These are phyloP conservation scores for Mythimna pallens DNA, from an alignment of 2,888 invertebrate genomes.

Conservation along the genomic window DNA sequence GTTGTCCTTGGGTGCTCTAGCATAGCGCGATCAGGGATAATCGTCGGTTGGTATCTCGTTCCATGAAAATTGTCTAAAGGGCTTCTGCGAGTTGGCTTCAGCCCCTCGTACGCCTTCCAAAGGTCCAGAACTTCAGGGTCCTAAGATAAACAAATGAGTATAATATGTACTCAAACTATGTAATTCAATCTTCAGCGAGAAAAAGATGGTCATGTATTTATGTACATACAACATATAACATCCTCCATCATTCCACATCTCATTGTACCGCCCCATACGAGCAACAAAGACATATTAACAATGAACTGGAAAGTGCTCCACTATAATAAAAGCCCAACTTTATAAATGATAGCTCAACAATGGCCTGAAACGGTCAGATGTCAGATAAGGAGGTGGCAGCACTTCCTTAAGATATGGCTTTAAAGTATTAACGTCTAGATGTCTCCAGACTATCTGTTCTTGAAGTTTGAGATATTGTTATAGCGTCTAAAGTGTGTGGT, in stretches of 20 bases:
- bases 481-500: conserved; percentile 1
- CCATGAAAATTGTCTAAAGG: no score
- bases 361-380: conserved; percentile 59
- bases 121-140: no score
- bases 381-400: conserved; percentile 59
- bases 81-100: no score
- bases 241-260: background rate
- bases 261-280: conserved; percentile 25
- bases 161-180: no score
- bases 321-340: conserved; percentile 62
- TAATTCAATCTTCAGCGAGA: no score
- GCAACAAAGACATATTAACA: conserved; percentile 52
- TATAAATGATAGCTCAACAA: conserved; percentile 68
- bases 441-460: background rate
- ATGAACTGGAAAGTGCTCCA: conserved; percentile 61
- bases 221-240: background rate
- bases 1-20: no score
- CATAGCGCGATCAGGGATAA: no score
- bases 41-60: no score
- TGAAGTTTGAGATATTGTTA: conserved; percentile 14
- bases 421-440: conserved; percentile 20
- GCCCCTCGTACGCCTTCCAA: no score
- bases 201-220: background rate
- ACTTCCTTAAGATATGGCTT: conserved; percentile 42
- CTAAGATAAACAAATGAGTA: no score